Evolutionary conservation across 2,113 vertebrate species (phyloP), one percentile per base, ranked within the genome.

Genomic region (Colius striatus): DNA sequence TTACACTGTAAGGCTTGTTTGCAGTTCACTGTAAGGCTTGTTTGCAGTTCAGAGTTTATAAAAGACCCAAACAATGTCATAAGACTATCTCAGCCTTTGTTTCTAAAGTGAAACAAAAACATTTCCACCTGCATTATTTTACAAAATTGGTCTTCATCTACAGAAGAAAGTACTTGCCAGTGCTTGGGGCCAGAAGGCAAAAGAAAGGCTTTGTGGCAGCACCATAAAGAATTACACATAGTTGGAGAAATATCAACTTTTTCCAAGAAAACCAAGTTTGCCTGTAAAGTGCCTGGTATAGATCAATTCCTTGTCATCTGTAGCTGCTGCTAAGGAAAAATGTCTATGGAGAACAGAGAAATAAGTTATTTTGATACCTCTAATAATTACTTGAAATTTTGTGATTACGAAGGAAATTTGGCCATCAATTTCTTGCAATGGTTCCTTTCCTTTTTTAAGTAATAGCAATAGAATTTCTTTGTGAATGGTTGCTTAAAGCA

Each of bases 21-120:
- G 27, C 9, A 17, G 13, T 25, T 80, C 15, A 17, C 6, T 20
- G 2, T 21, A 68, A 61, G 19, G 11, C 20, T 81, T 63, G 15
- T 66, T 89, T 81, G 27, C 9, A 17, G 13, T 25, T 80, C 15
- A 17, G 50, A 26, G 9, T 47, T 74, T 47, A 32, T 34, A 57
- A 20, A 77, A 72, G 18, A 79, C 25, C 0, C 1, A 73, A 5
- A 45, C 5, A 34, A 16, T 27, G 9, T 10, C 38, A 0, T 26
- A 62, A 54, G 21, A 73, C 25, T 7, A 63, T 13, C 3, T 2
- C 18, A 89, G 20, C 7, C n/a, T 75, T 68, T 53, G 36, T 18
- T n/a, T n/a, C 14, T 34, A 3, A 60, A 38, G 8, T 22, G 53
- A 77, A 94, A 4, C 23, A 23, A 34, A 81, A 58, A 29, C 15